These are phyloP conservation scores for Phylloscopus trochilus DNA, from an alignment of 2,113 vertebrate species.

Conservation along the genomic window DNA sequence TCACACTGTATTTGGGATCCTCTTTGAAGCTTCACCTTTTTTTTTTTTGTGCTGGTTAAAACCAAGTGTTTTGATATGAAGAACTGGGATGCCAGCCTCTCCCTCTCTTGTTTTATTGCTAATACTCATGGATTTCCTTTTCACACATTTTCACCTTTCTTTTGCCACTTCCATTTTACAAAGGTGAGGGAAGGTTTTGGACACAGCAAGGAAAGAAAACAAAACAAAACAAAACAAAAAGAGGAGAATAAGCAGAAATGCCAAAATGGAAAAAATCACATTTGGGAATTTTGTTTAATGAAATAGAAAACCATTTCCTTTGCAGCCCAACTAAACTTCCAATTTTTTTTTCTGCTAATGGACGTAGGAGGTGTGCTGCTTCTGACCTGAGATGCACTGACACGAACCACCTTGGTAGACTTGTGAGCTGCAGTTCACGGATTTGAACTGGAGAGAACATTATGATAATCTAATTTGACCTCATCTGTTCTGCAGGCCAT, in stretches of 20 bases:
- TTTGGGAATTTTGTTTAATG: not conserved
- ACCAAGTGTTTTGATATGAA: not conserved
- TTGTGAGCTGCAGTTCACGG: not conserved
- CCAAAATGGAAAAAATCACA: not conserved
- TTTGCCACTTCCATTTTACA: not conserved
- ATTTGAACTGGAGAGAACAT: constrained; percentile 5
- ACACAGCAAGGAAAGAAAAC: not conserved
- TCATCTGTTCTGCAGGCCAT: constrained; percentile 1
- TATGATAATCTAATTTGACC: constrained; percentile 36
- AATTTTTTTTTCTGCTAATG: not conserved
- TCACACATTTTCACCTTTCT: not conserved
- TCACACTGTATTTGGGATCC: not conserved
- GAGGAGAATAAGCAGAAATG: not conserved
- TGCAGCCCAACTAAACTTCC: not conserved
- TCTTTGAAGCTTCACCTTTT: constrained; percentile 26
- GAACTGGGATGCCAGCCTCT: not conserved
- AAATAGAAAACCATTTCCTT: not conserved
- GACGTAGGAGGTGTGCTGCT: not conserved
- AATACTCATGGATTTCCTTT: not conserved
- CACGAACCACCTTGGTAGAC: not conserved
- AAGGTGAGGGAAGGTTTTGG: not conserved
- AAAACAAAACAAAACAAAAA: not conserved
- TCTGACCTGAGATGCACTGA: not conserved
- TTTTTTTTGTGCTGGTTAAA: not conserved
- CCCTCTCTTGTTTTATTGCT: not conserved